These are phyloP conservation scores for Rhagophthalmus giganteus DNA, from an alignment of 2,888 invertebrate species.

Conservation along the genomic window DNA sequence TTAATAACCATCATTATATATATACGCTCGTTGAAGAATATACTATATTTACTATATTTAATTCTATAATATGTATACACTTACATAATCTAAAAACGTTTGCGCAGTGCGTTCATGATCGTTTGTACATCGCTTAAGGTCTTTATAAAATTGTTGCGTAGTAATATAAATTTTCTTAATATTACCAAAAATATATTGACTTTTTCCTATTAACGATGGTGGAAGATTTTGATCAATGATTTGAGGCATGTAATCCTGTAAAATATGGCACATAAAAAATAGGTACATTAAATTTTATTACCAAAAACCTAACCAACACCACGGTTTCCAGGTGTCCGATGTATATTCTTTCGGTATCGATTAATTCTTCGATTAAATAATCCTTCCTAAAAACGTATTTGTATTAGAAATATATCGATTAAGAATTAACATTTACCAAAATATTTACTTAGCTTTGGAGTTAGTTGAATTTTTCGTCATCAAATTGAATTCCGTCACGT, in stretches of 20 bases:
- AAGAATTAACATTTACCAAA: no score
- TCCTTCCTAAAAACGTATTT: constrained; percentile 37
- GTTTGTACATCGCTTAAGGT: constrained; percentile 37
- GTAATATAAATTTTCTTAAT: constrained; percentile 41
- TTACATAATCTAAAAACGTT: constrained; percentile 46
- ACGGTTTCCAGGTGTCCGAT: constrained; percentile 44
- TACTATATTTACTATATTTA: no score
- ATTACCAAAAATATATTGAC: constrained; percentile 44
- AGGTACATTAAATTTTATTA: not conserved
- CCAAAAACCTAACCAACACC: constrained; percentile 40
- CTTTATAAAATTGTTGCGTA: constrained; percentile 41
- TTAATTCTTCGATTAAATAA: constrained; percentile 47
- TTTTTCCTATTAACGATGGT: constrained; percentile 26
- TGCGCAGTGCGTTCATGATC: constrained; percentile 40
- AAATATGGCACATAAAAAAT: constrained; percentile 15
- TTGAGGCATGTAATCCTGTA: constrained; percentile 46
- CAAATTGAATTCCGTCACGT: not conserved
- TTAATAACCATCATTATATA: not conserved
- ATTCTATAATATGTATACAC: constrained; percentile 16
- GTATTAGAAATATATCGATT: no score
- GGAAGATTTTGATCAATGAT: constrained; percentile 37
- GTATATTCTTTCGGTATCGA: constrained; percentile 48
- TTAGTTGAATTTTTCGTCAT: no score
- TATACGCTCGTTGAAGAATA: no score
- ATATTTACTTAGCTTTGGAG: constrained; percentile 18